These are phyloP conservation scores for Lamellibrachia satsuma DNA, from an alignment of 2,888 invertebrate species.

Conservation along the genomic window DNA sequence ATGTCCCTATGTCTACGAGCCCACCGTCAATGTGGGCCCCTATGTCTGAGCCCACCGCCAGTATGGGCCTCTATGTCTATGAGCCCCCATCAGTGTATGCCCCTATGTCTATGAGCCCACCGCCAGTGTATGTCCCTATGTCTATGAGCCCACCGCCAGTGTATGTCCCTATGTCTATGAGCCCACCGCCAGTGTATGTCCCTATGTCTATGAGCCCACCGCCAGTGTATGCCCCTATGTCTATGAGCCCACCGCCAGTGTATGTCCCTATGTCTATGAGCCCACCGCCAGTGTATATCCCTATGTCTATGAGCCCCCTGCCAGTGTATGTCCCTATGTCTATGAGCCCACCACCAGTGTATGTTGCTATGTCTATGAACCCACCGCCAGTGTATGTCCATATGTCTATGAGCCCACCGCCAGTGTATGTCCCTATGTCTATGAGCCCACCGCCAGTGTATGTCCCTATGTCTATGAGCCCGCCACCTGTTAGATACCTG, in stretches of 20 bases:
- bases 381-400: neutral
- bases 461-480: neutral
- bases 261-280: neutral
- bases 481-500: slow-evolving; percentile 1
- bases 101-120: neutral
- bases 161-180: neutral
- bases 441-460: neutral
- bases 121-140: neutral
- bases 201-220: neutral
- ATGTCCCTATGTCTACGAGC: neutral
- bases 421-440: neutral
- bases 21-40: neutral
- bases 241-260: neutral
- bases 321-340: neutral
- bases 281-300: neutral
- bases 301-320: neutral
- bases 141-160: neutral
- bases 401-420: neutral
- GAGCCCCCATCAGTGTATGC: no score
- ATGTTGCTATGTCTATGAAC: neutral
- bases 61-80: neutral
- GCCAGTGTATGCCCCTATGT: neutral
- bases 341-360: neutral
- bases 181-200: neutral
- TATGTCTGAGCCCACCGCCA: neutral